Percentiles rank a stretch among this genome's conserved stretches.
These are phyloP conservation scores for Propithecus coquereli DNA, from an alignment of 2,113 vertebrate species.

Conservation along the genomic window DNA sequence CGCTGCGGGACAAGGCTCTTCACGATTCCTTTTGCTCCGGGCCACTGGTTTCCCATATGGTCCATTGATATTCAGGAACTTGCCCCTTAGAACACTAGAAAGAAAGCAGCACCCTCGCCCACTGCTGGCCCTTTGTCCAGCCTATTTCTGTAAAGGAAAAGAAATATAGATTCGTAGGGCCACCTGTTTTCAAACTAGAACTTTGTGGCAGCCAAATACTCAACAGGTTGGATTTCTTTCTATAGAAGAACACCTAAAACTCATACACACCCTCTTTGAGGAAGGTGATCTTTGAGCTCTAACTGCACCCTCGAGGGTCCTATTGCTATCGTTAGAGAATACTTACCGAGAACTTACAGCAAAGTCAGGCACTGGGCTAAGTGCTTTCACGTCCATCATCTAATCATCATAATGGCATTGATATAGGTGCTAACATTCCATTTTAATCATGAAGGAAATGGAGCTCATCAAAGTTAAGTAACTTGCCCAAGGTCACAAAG, in stretches of 20 bases:
- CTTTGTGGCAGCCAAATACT: not conserved
- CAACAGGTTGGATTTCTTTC: not conserved
- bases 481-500: not conserved
- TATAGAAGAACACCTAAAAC: not conserved
- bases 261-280: not conserved
- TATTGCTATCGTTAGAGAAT: not conserved
- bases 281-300: not conserved
- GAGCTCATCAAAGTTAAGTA: not conserved
- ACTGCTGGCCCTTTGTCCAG: not conserved
- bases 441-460: not conserved
- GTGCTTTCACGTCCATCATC: not conserved
- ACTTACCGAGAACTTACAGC: not conserved
- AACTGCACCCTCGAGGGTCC: not conserved
- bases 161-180: not conserved
- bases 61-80: slow-evolving; percentile 12
- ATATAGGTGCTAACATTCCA: not conserved
- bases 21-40: not conserved
- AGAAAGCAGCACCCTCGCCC: not conserved
- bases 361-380: not conserved
- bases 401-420: not conserved
- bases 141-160: not conserved
- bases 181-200: not conserved
- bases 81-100: not conserved
- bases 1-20: slow-evolving; percentile 40
- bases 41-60: slow-evolving; percentile 6